Conservation (phyloP, 2,797 vertebrate species). For the Astyanax mexicanus region DNA sequence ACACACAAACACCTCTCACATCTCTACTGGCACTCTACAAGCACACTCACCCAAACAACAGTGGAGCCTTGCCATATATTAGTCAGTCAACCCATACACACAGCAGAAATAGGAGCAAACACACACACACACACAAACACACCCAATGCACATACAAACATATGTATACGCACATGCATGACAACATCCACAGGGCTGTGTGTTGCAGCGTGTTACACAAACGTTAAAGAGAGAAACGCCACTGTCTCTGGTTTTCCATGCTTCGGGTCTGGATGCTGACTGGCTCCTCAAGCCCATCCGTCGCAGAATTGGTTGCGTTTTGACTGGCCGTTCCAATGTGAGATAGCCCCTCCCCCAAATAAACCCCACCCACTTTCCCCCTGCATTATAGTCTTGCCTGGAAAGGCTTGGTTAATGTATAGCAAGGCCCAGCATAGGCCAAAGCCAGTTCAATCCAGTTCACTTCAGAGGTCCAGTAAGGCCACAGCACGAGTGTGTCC, state of each 20-base stretch:
- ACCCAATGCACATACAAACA: constrained; percentile 9
- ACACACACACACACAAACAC: constrained; percentile 48
- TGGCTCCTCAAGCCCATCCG: constrained; percentile 46
- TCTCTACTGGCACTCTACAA: background rate
- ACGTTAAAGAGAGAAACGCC: constrained; percentile 48
- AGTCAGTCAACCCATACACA: constrained; percentile 61
- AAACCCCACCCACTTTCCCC: constrained; percentile 19
- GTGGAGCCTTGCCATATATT: constrained; percentile 50
- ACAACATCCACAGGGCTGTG: constrained; percentile 54
- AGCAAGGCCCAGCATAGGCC: constrained; percentile 28
- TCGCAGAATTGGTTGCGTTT: constrained; percentile 35
- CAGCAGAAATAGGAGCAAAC: constrained; percentile 5
- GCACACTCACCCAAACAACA: constrained; percentile 61
- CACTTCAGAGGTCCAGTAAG: constrained; percentile 73
- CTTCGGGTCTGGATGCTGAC: constrained; percentile 52
- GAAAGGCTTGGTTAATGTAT: constrained; percentile 41
- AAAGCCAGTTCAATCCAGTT: constrained; percentile 49
- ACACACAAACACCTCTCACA: constrained; percentile 24
- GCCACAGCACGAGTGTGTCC: constrained; percentile 74
- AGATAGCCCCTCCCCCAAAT: constrained; percentile 27
- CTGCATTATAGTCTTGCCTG: constrained; percentile 27
- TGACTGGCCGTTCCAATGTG: constrained; percentile 40
- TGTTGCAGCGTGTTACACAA: constrained; percentile 44
- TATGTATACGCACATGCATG: constrained; percentile 64
- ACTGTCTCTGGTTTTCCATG: constrained; percentile 54